Base-by-base conservation (phyloP, 2,797 vertebrate genomes). In the Knipowitschia caucasica region DNA sequence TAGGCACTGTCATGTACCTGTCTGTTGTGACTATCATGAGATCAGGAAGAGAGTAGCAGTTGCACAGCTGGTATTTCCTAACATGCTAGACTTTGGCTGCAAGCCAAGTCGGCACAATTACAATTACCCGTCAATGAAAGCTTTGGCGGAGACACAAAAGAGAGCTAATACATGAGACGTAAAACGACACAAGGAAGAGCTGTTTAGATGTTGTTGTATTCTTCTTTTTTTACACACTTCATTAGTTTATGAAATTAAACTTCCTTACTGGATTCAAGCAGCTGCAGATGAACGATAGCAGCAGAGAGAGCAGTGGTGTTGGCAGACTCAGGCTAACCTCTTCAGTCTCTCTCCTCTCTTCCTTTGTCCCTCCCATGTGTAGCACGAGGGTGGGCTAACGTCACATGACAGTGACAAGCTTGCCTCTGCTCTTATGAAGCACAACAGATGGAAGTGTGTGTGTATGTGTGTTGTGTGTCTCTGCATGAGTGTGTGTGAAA, bases 381-480 rank as follows among this genome's bases (percentile, higher is more conserved):
- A 53, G 56, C 53, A 59, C 62, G 64, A 59, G 69, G 68, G 56
- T 60, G 78, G 77, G 71, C 65, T 77, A 74, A 82, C 81, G 78
- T 76, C 45, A 46, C 77, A 57, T 83, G 81, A 85, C 83, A 82
- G 75, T 74, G 85, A 87, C 70, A 77, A 78, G 81, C 75, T 82
- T 67, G 58, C 64, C 67, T 67, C 72, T 20, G 62, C 78, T 80
- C 64, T 66, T 62, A 57, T 69, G 64, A 81, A 78, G 66, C 67
- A 45, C 69, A 71, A 53, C 80, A 80, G 81, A 82, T 80, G 74
- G 73, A 74, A 59, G 43, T 46, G 67, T 57, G 43, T 66, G 69
- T 54, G 67, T 59, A 21, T 64, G 56, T 68, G 34, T 39, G 36
- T 39, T 43, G 40, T 39, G 36, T 34, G 31, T 52, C 50, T 33